Evolutionary conservation across 2,113 vertebrate species (phyloP).

Genomic region (Speoplatyrhinus poulsoni): DNA sequence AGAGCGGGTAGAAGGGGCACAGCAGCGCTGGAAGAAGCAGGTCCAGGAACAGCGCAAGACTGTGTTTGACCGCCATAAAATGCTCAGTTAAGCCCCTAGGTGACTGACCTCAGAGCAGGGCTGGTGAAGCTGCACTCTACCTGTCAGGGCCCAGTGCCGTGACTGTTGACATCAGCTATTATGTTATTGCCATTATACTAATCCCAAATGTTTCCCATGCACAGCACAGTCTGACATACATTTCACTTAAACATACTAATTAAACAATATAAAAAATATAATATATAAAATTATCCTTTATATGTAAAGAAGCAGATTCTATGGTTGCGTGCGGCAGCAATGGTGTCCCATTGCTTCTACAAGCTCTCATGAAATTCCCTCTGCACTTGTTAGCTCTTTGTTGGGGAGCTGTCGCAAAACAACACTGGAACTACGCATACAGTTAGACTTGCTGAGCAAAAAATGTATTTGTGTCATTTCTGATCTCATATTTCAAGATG

Average conservation of each 20-base stretch:
- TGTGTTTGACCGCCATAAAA: slow-evolving; percentile 94
- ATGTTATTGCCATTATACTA: background rate
- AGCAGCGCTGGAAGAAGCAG: slow-evolving; percentile 96
- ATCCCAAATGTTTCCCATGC: slow-evolving; percentile 10
- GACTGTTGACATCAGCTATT: slow-evolving; percentile 40
- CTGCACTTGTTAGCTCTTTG: slow-evolving; percentile 3
- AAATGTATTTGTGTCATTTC: slow-evolving; percentile 3
- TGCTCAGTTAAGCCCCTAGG: slow-evolving; percentile 83
- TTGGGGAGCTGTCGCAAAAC: background rate
- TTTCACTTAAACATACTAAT: slow-evolving; percentile 15
- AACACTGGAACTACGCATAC: slow-evolving; percentile 8
- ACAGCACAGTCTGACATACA: background rate
- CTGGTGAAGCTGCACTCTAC: slow-evolving; percentile 14
- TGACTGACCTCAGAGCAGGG: slow-evolving; percentile 6
- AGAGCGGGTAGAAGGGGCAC: slow-evolving; percentile 91
- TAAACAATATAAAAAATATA: background rate
- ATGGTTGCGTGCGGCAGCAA: slow-evolving; percentile 11
- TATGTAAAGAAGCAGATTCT: slow-evolving; percentile 19
- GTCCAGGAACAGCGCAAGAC: slow-evolving; percentile 96
- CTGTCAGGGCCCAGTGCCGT: background rate
- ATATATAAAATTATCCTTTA: background rate
- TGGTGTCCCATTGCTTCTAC: slow-evolving; percentile 9
- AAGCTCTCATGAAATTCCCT: slow-evolving; percentile 1
- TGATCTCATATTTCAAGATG: slow-evolving; percentile 1
- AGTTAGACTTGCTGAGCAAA: slow-evolving; percentile 23